Percentiles rank a stretch among this genome's conserved stretches.
These are phyloP conservation scores for Ectemnius lituratus DNA, from an alignment of 2,888 invertebrate genomes.

Conservation along the genomic window DNA sequence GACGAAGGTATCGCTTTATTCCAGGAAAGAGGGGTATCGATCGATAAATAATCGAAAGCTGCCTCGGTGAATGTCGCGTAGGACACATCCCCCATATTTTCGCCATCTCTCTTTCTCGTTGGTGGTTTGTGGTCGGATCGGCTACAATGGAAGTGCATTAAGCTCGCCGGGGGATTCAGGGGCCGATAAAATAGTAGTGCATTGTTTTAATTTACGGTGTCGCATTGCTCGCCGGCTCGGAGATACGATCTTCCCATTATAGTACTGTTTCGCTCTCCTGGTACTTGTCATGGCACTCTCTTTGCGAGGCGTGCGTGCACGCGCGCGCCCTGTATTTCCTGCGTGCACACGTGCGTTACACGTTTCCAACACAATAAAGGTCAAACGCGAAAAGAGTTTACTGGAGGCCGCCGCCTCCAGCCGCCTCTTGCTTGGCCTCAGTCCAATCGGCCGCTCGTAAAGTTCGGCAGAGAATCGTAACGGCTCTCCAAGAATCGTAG, in stretches of 20 bases:
- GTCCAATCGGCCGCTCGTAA: constrained; percentile 38
- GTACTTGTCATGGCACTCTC: constrained; percentile 44
- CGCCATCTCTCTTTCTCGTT: background rate
- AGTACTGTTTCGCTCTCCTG: constrained; percentile 4
- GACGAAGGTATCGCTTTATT: constrained; percentile 17
- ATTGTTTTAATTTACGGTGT: constrained; percentile 51
- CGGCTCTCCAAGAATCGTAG: background rate
- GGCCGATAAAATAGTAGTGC: constrained; percentile 38
- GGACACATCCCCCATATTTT: constrained; percentile 11
- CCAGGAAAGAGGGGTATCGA: constrained; percentile 39
- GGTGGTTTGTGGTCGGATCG: constrained; percentile 2
- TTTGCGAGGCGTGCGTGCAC: constrained; percentile 14
- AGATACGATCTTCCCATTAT: constrained; percentile 37
- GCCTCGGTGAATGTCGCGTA: background rate
- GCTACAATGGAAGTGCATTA: constrained; percentile 52
- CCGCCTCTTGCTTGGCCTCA: constrained; percentile 25
- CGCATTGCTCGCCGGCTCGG: constrained; percentile 19
- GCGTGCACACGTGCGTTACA: constrained; percentile 57
- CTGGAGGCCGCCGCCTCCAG: constrained; percentile 25
- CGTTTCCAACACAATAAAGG: constrained; percentile 54
- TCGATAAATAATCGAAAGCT: constrained; percentile 9
- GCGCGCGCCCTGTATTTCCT: constrained; percentile 32
- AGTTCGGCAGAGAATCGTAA: constrained; percentile 32
- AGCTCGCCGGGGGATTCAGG: constrained; percentile 35
- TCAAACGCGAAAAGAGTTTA: constrained; percentile 45